Conservation (phyloP, 1,140 invertebrate species). For the Trypoxylus dichotomus region DNA sequence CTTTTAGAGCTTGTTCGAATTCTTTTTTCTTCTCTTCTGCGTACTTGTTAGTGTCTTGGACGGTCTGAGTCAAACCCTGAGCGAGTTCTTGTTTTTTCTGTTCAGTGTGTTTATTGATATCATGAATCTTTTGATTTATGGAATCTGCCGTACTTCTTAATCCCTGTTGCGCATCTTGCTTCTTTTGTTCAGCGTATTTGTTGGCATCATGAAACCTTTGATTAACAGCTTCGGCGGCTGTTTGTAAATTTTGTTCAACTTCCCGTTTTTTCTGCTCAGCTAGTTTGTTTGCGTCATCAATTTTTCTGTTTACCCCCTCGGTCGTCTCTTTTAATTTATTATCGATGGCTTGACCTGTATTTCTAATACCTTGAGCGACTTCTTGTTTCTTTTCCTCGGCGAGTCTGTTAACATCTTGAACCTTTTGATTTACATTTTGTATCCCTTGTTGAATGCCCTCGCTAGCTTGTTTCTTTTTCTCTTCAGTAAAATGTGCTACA, state of each 20-base stretch:
- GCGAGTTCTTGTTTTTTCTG: slow-evolving; percentile 31
- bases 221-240: slow-evolving; percentile 10
- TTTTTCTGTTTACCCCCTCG: slow-evolving; percentile 31
- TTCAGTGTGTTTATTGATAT: slow-evolving; percentile 17
- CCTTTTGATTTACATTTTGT: slow-evolving; percentile 22
- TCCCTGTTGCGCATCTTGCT: slow-evolving; percentile 31
- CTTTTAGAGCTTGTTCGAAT: slow-evolving; percentile 25
- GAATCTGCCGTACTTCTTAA: slow-evolving; percentile 11
- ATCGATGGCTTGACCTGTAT: slow-evolving; percentile 34
- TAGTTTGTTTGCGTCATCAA: slow-evolving; percentile 1
- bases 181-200: slow-evolving; percentile 27
- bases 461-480: slow-evolving; percentile 26
- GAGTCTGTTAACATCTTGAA: background rate
- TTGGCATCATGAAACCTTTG: slow-evolving; percentile 31
- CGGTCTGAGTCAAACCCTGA: background rate
- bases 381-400: slow-evolving; percentile 33
- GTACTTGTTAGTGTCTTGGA: slow-evolving; percentile 11
- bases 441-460: background rate
- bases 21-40: slow-evolving; percentile 31
- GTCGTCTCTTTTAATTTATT: slow-evolving; percentile 36
- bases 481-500: slow-evolving; percentile 13
- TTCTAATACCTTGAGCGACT: slow-evolving; percentile 36
- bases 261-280: slow-evolving; percentile 32
- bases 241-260: slow-evolving; percentile 12
- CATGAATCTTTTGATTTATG: slow-evolving; percentile 32